Conservation (phyloP, 1,140 invertebrate genomes). For the Aphaenogaster ashmeadi region DNA sequence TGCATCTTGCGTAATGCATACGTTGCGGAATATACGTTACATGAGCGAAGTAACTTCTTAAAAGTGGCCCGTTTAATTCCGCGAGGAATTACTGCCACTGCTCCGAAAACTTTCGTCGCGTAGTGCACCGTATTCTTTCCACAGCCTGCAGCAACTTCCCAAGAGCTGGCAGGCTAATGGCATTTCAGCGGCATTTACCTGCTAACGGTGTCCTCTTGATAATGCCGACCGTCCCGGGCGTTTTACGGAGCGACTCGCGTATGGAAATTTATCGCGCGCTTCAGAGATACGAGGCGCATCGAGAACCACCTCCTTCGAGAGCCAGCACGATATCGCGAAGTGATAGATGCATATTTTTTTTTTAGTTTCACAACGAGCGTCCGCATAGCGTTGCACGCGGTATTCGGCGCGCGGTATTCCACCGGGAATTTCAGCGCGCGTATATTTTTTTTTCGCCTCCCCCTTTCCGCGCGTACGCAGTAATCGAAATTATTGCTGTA, state of each 20-base stretch:
- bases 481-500: conserved; percentile 45
- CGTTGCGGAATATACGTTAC: conserved; percentile 22
- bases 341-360: conserved; percentile 31
- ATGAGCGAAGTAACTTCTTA: conserved; percentile 27
- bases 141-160: conserved; percentile 55
- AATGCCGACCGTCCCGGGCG: conserved; percentile 15
- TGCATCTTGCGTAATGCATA: neutral
- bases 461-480: neutral
- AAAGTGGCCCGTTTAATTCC: conserved; percentile 52
- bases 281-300: neutral
- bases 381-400: conserved; percentile 1
- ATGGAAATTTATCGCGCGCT: conserved; percentile 42
- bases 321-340: neutral
- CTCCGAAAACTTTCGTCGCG: conserved; percentile 54
- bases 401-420: conserved; percentile 16
- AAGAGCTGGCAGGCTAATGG: conserved; percentile 58
- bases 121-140: conserved; percentile 25
- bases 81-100: conserved; percentile 18
- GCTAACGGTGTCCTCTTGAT: conserved; percentile 52
- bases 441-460: neutral
- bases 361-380: neutral
- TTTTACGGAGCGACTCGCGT: conserved; percentile 34
- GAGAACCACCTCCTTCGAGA: neutral
- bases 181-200: conserved; percentile 70
- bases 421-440: conserved; percentile 1